Base-by-base conservation (phyloP, 2,888 invertebrate genomes). In the Harpalus rufipes region DNA sequence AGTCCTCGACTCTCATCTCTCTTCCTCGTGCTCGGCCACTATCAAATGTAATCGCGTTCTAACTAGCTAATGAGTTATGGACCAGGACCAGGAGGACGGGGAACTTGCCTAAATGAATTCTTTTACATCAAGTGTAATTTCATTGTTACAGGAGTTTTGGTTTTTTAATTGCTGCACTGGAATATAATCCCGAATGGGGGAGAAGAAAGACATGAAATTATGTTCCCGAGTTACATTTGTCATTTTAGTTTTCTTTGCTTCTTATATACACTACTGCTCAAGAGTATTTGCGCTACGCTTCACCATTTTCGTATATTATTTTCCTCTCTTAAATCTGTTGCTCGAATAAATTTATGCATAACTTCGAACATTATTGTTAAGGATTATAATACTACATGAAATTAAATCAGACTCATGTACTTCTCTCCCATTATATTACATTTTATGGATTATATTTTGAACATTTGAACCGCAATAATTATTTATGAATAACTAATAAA, bases 31-130 rank as follows among this genome's bases (percentile, higher is more conserved):
- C 44, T 8, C 8, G 44, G 44, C 12, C 61, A 80, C 61, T 61
- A 78, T 78, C 78, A 78, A 78, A 78, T 59, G 78, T 78, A 78
- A 78, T 78, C 78, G 14, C 78, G 14, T 58, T 78, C 78, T 18
- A 58, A 78, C 25, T 58, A 14, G 59, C 78, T 78, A 78, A 78
- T 78, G 78, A 78, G 58, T 78, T 78, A 78, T 58, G 44, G 12
- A 51, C 44, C 8, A 51, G 44, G 10, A 10, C 6, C 5, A 1
- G 32, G 32, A 6, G 32, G 32, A 32, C 25, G n/a, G 32, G 8
- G 51, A 56, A 41, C 32, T 16, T 72, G 10, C 21, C 14, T 68
- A 41, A 68, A 68, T 68, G 12, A 32, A 68, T 68, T 68, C 68
- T 41, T 68, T n/a, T 68, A 68, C n/a, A 68, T 68, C 32, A 68